These are phyloP conservation scores for Fragum sueziense DNA, from an alignment of 2,888 invertebrate species.

Conservation along the genomic window DNA sequence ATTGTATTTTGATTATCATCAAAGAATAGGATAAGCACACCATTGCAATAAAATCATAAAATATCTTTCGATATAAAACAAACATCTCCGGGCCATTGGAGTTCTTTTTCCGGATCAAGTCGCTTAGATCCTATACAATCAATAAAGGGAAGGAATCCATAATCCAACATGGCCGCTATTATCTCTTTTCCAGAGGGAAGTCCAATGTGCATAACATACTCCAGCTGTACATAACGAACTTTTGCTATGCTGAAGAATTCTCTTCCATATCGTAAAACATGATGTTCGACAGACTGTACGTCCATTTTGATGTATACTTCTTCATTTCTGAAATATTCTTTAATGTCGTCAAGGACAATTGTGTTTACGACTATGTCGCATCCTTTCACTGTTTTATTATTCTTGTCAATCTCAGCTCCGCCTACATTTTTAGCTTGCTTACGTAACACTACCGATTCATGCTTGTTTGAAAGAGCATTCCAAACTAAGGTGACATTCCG, in stretches of 20 bases:
- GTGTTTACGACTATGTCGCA: neutral
- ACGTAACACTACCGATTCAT: slow-evolving; percentile 24
- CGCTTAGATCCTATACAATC: neutral
- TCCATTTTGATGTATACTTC: slow-evolving; percentile 1
- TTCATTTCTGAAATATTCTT: slow-evolving; percentile 4
- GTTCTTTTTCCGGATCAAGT: neutral
- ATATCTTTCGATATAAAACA: neutral
- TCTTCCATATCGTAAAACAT: slow-evolving; percentile 1
- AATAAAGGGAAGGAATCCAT: slow-evolving; percentile 6
- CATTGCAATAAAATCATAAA: too few species aligned
- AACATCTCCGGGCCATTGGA: neutral
- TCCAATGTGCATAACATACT: neutral
- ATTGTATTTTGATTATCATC: too few species aligned
- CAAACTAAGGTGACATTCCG: slow-evolving; percentile 42
- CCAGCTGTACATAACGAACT: slow-evolving; percentile 10
- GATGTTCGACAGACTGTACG: slow-evolving; percentile 9
- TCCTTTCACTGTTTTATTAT: neutral
- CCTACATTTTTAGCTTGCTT: slow-evolving; percentile 43
- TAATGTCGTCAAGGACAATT: slow-evolving; percentile 15
- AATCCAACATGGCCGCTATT: neutral
- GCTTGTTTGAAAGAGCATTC: slow-evolving; percentile 53
- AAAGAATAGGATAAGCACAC: too few species aligned
- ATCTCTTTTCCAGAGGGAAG: neutral
- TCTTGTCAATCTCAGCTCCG: slow-evolving; percentile 36
- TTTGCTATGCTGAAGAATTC: slow-evolving; percentile 13